Base-by-base conservation (phyloP, 2,888 invertebrate genomes). In the Pseudolycoriella hygida region DNA sequence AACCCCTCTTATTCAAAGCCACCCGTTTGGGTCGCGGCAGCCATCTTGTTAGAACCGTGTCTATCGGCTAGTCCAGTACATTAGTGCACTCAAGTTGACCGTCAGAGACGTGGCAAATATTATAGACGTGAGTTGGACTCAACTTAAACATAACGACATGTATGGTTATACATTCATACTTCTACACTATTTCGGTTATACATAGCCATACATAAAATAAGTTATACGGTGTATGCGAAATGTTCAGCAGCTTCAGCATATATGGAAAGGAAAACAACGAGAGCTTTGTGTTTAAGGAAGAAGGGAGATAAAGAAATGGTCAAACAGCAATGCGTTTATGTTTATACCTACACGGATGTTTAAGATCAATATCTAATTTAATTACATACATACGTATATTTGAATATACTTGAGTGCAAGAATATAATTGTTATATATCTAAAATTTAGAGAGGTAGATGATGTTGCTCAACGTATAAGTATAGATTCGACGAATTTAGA, bases 1-100 rank as follows among this genome's bases (percentile, higher is more conserved):
- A 25, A 25, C 25, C 34, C 34, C 10, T 39, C 39, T 17, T 17
- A 39, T 17, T 17, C 39, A 41, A 12, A 41, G 15, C 41, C 41
- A 41, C 41, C 41, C 41, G 19, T 19, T 19, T 30, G 41, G 41
- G 41, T 41, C 41, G 41, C 41, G 41, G 41, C 41, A 41, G 41
- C 41, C 41, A 41, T 41, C 41, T 41, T 41, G 41, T 41, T 41
- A 41, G 41, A 41, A 41, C 41, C 41, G 41, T 41, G 41, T 41
- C 41, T 41, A 41, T 41, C 41, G 41, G 41, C 41, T 41, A 41
- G 41, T 41, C 41, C 41, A 25, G 41, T 41, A 41, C 41, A 41
- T 41, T 41, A 41, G 41, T 41, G 41, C 41, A 41, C 41, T 41
- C 20, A 41, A 41, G 41, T 40, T 17, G 19, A 12, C 41, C 19